phyloP scores from a whole-genome alignment of 2,797 vertebrate species.

The Australoheros facetus region DNA sequence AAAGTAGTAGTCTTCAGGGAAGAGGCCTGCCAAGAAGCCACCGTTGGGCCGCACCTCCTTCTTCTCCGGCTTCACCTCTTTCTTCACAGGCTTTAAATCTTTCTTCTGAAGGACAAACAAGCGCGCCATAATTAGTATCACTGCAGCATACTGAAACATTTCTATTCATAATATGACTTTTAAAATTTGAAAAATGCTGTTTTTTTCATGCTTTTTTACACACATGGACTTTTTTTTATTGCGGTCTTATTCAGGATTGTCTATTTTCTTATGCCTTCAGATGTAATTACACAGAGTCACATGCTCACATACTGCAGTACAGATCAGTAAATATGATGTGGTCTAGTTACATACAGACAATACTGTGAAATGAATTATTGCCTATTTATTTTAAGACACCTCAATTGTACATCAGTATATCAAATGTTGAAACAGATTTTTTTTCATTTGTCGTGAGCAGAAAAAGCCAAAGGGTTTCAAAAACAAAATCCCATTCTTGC shows the following conservation, averaged over 20 bases:
- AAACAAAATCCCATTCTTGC: neutral
- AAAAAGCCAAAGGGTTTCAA: neutral
- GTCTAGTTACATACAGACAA: no score
- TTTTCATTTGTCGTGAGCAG: neutral
- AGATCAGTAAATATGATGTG: neutral
- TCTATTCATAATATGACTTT: accelerated
- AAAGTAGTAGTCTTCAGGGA: slow-evolving; percentile 88
- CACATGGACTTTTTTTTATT: neutral
- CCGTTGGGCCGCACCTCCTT: slow-evolving; percentile 47
- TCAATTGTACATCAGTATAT: accelerated
- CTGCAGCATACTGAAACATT: neutral
- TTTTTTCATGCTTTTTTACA: neutral
- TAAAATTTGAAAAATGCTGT: accelerated
- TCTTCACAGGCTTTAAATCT: slow-evolving; percentile 52
- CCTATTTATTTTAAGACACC: neutral
- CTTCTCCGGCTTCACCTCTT: slow-evolving; percentile 40
- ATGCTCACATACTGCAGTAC: neutral
- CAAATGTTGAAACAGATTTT: neutral
- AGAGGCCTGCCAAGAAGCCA: slow-evolving; percentile 71
- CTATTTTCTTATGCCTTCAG: neutral
- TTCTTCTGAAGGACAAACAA: slow-evolving; percentile 69
- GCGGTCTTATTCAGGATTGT: accelerated
- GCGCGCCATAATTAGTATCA: slow-evolving; percentile 1
- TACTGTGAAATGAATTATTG: neutral
- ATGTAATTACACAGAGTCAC: neutral